phyloP scores from a whole-genome alignment of 2,113 vertebrate genomes.

The Lipophrys pholis region DNA sequence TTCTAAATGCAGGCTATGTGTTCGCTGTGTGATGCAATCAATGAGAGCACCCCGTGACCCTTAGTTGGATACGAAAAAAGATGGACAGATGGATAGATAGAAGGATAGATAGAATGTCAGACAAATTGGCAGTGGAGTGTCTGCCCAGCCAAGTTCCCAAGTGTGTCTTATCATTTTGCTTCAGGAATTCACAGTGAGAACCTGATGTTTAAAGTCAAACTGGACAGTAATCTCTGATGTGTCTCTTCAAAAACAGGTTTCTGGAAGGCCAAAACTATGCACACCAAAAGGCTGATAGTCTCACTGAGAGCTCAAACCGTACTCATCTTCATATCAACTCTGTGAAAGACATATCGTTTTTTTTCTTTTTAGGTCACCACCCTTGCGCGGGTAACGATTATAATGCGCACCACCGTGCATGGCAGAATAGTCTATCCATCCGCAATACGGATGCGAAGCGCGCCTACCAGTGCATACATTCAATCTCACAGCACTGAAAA shows the following conservation, averaged over 20 bases:
- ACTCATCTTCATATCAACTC: conserved; percentile 37
- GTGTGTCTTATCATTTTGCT: not conserved
- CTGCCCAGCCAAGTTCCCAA: not conserved
- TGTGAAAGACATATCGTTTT: conserved; percentile 29
- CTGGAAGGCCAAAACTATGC: not conserved
- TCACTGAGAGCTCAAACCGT: conserved; percentile 33
- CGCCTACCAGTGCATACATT: conserved; percentile 50
- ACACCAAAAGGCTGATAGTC: not conserved
- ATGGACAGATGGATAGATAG: no score
- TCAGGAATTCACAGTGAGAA: not conserved
- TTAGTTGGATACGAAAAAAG: no score
- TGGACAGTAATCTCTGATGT: not conserved
- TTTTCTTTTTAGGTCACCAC: conserved; percentile 57
- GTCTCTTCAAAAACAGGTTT: not conserved
- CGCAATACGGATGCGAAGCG: conserved; percentile 8
- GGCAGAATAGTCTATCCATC: conserved; percentile 27
- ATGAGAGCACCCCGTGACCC: no score
- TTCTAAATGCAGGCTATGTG: no score
- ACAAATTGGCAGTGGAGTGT: not conserved
- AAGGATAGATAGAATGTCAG: no score
- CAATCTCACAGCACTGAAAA: conserved; percentile 52
- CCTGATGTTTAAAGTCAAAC: not conserved
- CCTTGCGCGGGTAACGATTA: conserved; percentile 2
- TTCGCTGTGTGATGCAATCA: no score
- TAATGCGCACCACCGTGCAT: conserved; percentile 4